Base-by-base conservation (phyloP, 2,888 invertebrate species). In the Mystacides longicornis region DNA sequence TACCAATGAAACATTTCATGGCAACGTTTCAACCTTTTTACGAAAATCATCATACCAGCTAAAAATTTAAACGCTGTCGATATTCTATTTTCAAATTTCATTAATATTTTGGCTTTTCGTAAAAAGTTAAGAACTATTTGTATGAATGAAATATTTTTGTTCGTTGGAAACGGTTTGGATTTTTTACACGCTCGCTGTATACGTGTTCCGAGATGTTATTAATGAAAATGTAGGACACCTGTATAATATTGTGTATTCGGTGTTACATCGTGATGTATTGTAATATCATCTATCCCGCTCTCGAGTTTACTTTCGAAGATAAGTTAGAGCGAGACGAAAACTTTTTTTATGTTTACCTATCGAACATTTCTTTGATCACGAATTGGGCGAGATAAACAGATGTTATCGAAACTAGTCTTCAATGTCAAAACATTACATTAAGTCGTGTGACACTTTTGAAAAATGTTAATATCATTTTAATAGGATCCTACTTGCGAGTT, bases 151-250 rank as follows among this genome's bases (percentile, higher is more conserved):
- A n/a, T n/a, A n/a, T n/a, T n/a, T n/a, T n/a, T n/a, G n/a, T n/a
- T n/a, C n/a, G n/a, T n/a, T n/a, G n/a, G n/a, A n/a, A n/a, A n/a
- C n/a, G n/a, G n/a, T n/a, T n/a, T n/a, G n/a, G n/a, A n/a, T n/a
- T n/a, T n/a, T n/a, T n/a, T n/a, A n/a, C n/a, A n/a, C n/a, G n/a
- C n/a, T n/a, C n/a, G n/a, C n/a, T n/a, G n/a, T n/a, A n/a, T n/a
- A n/a, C n/a, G n/a, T n/a, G n/a, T n/a, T n/a, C n/a, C n/a, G n/a
- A n/a, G n/a, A n/a, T n/a, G n/a, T n/a, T 21, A 45, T 19, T 45
- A 37, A 37, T 45, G 23, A 48, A 43, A 48, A 48, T 48, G 23
- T 48, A 23, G 48, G 48, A 48, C 48, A 48, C 48, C 48, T 48
- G 37, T 37, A 37, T 14, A n/a, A n/a, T n/a, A n/a, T n/a, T n/a